A percentile compares a stretch with the other conserved stretches of the same genome.
Conservation (phyloP, 2,113 vertebrate genomes). For the Edolisoma coerulescens region DNA sequence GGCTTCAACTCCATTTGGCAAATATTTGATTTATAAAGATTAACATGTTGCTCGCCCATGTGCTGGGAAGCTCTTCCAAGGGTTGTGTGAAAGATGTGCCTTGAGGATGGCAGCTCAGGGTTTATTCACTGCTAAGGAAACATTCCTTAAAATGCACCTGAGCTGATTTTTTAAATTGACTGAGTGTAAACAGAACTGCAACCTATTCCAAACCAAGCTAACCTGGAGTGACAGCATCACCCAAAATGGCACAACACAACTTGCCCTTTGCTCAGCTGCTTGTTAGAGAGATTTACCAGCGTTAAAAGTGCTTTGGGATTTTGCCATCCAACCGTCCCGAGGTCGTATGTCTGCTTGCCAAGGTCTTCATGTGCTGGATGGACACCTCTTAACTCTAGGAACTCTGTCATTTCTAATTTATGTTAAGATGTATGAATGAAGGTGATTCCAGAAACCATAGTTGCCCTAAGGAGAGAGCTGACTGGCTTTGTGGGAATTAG, state of each 20-base stretch:
- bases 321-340: neutral
- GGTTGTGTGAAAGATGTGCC: slow-evolving; percentile 37
- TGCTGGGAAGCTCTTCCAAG: slow-evolving; percentile 33
- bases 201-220: neutral
- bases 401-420: neutral
- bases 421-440: neutral
- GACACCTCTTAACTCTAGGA: slow-evolving; percentile 1
- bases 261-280: slow-evolving; percentile 11
- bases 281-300: slow-evolving; percentile 18
- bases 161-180: slow-evolving; percentile 41
- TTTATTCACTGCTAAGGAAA: neutral
- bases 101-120: neutral
- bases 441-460: neutral
- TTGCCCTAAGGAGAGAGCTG: neutral
- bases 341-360: neutral
- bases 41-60: slow-evolving; percentile 24
- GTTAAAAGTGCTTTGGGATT: neutral
- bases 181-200: neutral
- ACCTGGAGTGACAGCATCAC: slow-evolving; percentile 22
- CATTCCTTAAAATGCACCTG: neutral
- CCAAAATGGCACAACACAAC: neutral
- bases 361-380: neutral
- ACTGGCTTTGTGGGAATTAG: neutral
- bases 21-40: slow-evolving; percentile 46
- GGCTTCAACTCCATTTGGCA: slow-evolving; percentile 52